Evolutionary conservation across 2,888 invertebrate species (phyloP).

Genomic region (Folsomia manolachei): DNA sequence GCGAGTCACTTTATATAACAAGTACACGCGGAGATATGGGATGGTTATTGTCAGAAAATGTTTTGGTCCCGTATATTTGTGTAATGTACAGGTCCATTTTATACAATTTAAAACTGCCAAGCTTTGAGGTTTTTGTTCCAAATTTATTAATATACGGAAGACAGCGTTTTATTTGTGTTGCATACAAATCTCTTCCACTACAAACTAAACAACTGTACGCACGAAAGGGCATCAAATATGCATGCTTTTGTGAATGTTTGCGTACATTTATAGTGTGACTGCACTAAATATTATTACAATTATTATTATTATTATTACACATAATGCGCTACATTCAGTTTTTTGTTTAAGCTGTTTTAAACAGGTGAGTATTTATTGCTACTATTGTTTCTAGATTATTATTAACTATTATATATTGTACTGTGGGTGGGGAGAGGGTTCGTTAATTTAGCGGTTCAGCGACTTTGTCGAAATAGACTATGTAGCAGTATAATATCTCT

Average conservation of each 20-base stretch:
- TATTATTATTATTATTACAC: slow-evolving; percentile 17
- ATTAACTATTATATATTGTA: neutral
- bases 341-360: neutral
- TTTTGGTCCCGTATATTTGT: neutral
- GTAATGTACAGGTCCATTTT: neutral
- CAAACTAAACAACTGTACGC: neutral
- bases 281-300: neutral
- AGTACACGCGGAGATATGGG: neutral
- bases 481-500: neutral
- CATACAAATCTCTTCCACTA: slow-evolving; percentile 42
- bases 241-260: slow-evolving; percentile 17
- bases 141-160: slow-evolving; percentile 29
- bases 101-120: slow-evolving; percentile 40
- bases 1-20: neutral
- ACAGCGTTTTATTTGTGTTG: slow-evolving; percentile 29
- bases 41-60: neutral
- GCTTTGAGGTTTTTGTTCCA: slow-evolving; percentile 38
- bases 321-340: neutral
- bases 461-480: neutral
- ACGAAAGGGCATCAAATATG: slow-evolving; percentile 9
- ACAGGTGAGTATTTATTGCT: slow-evolving; percentile 6
- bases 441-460: neutral
- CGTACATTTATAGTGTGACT: neutral
- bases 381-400: neutral
- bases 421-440: neutral